A percentile compares a stretch with the other conserved stretches of the same genome.
Conservation (phyloP, 2,888 invertebrate species). For the Muscina levida region DNA sequence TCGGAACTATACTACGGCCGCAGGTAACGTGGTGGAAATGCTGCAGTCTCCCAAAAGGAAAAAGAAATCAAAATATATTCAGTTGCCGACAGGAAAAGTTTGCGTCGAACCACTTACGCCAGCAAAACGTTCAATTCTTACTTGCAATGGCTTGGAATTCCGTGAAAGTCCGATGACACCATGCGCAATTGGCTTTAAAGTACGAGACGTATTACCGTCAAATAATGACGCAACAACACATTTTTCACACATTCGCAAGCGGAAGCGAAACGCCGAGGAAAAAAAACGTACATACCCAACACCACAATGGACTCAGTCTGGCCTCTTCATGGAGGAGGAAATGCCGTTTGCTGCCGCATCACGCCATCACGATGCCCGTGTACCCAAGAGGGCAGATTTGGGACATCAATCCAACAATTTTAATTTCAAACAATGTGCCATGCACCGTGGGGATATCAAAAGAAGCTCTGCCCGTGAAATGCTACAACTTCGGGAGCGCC, state of each 20-base stretch:
- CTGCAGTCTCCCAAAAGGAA: slow-evolving; percentile 58
- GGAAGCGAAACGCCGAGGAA: slow-evolving; percentile 60
- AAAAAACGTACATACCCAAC: slow-evolving; percentile 65
- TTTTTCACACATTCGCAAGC: slow-evolving; percentile 65
- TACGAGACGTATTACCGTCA: background rate
- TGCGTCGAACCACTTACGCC: slow-evolving; percentile 75
- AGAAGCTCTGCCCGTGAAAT: slow-evolving; percentile 67
- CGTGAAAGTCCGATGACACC: slow-evolving; percentile 73
- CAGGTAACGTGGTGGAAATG: slow-evolving; percentile 69
- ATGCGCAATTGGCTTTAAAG: slow-evolving; percentile 66
- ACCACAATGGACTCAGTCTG: slow-evolving; percentile 71
- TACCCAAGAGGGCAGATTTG: slow-evolving; percentile 14
- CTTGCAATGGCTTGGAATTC: slow-evolving; percentile 67
- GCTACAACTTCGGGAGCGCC: slow-evolving; percentile 66
- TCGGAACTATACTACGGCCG: slow-evolving; percentile 65
- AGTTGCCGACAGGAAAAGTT: slow-evolving; percentile 73
- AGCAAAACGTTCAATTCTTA: slow-evolving; percentile 58
- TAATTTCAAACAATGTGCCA: slow-evolving; percentile 69
- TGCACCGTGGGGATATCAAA: slow-evolving; percentile 61
- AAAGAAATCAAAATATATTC: slow-evolving; percentile 63
- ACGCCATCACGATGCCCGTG: slow-evolving; percentile 47
- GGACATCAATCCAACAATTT: slow-evolving; percentile 5
- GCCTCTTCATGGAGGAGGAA: slow-evolving; percentile 69
- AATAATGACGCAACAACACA: slow-evolving; percentile 27
- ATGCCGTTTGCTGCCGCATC: slow-evolving; percentile 56